Evolutionary conservation across 2,888 invertebrate genomes (phyloP), one percentile per base, ranked within the genome.

Genomic region (Alviniconcha strummeri): DNA sequence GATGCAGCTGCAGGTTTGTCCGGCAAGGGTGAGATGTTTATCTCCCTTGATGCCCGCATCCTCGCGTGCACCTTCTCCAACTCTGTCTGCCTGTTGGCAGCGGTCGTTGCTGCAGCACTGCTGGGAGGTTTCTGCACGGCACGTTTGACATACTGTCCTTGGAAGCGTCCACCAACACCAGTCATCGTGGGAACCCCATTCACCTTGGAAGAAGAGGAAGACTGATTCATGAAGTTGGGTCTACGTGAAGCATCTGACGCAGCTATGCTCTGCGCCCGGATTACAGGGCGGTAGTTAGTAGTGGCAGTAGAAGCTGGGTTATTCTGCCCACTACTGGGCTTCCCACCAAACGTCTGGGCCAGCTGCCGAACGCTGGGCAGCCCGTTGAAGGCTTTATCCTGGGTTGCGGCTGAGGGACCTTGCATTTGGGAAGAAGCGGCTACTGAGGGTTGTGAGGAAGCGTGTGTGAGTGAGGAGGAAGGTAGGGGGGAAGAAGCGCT

Each of bases 311-410:
- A 13, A 7, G 75, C 13, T 6, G 52, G 36, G 7, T 11, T 54
- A 52, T 57, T 55, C 54, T 52, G n/a, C 8, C 9, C 36, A 19
- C 19, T 79, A n/a, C 15, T 1, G 55, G 84, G 76, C 72, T 72
- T 84, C 56, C 80, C 84, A 67, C 85, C 86, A 75, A 88, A 87
- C 11, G 84, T 82, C 76, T 85, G 84, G 17, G 87, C 86, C 57
- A 88, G 80, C 82, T 79, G 74, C 80, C 76, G 84, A 1, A 88
- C 88, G 56, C 85, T 88, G 4, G 88, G 86, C 74, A 87, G 84
- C 64, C 82, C 84, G 19, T 77, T 80, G 69, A 80, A 84, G 15
- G 72, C 80, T 15, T 85, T 74, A 56, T 82, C 55, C 17, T 52
- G 11, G 72, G 76, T 7, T 54, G 83, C 78, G 52, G 71, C 52